Evolutionary conservation across 2,888 invertebrate species (phyloP).

Genomic region (Ophion obscuratus): DNA sequence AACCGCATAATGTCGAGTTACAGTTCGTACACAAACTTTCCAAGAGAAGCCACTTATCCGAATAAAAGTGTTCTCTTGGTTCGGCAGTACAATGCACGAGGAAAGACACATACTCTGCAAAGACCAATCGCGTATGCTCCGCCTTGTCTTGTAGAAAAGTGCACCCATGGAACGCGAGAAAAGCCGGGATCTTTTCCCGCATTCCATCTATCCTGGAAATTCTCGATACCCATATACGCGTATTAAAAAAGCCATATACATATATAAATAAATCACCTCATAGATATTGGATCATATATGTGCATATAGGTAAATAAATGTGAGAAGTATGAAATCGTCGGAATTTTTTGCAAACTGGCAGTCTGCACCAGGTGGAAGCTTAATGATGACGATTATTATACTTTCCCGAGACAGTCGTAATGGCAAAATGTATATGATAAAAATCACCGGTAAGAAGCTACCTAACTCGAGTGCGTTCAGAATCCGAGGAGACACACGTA

Average conservation of each 20-base stretch:
- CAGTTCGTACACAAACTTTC: neutral
- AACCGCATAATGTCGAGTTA: neutral
- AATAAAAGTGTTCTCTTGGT: neutral
- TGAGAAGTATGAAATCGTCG: slow-evolving; percentile 10
- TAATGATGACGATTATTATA: slow-evolving; percentile 61
- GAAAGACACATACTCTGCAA: neutral
- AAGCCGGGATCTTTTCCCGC: neutral
- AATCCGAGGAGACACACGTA: neutral
- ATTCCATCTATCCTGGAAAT: neutral
- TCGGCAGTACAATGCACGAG: neutral
- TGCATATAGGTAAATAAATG: neutral
- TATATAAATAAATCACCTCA: no score
- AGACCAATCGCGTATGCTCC: no score
- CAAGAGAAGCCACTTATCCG: neutral
- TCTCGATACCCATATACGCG: neutral
- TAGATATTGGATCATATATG: neutral
- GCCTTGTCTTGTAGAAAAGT: neutral
- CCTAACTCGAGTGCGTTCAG: slow-evolving; percentile 1
- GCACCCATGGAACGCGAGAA: neutral
- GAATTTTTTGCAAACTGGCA: slow-evolving; percentile 19
- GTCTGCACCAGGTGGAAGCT: slow-evolving; percentile 34
- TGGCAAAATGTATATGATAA: slow-evolving; percentile 30
- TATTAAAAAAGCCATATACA: neutral
- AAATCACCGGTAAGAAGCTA: slow-evolving; percentile 53
- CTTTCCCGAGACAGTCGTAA: slow-evolving; percentile 41